Evolutionary conservation across 2,113 vertebrate genomes (phyloP).

Genomic region (Nyctibius bracteatus): DNA sequence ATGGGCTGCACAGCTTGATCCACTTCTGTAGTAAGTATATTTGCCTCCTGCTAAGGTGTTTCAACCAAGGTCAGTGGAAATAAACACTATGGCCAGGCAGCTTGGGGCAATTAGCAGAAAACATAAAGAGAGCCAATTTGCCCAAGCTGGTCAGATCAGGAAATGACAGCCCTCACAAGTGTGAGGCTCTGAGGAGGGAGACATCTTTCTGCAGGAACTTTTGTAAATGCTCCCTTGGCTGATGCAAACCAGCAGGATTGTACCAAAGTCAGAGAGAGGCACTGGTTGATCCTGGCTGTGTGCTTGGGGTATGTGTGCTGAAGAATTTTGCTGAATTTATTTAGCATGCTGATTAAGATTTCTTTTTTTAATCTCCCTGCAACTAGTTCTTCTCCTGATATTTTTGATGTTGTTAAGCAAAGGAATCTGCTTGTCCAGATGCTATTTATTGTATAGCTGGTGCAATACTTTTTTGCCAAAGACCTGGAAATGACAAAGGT

Average conservation of each 20-base stretch:
- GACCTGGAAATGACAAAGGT: neutral
- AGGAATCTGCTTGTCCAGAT: neutral
- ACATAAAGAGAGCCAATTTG: neutral
- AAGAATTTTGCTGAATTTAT: neutral
- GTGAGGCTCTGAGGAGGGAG: neutral
- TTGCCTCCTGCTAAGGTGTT: conserved; percentile 3
- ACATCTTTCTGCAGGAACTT: neutral
- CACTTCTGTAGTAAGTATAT: neutral
- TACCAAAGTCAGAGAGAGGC: neutral
- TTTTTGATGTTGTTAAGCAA: neutral
- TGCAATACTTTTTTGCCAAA: neutral
- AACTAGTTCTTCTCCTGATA: neutral
- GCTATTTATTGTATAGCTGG: neutral
- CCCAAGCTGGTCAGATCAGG: neutral
- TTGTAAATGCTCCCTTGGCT: neutral
- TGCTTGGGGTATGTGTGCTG: neutral
- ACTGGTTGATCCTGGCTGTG: neutral
- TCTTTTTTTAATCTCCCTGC: neutral
- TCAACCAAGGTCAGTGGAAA: conserved; percentile 1
- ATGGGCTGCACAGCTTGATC: neutral
- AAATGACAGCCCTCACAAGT: neutral
- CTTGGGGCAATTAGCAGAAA: conserved; percentile 31
- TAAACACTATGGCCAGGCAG: neutral
- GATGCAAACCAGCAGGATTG: neutral
- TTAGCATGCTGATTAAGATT: neutral